Evolutionary conservation across 2,797 vertebrate species (phyloP).

Genomic region (Rhynchotus rufescens): DNA sequence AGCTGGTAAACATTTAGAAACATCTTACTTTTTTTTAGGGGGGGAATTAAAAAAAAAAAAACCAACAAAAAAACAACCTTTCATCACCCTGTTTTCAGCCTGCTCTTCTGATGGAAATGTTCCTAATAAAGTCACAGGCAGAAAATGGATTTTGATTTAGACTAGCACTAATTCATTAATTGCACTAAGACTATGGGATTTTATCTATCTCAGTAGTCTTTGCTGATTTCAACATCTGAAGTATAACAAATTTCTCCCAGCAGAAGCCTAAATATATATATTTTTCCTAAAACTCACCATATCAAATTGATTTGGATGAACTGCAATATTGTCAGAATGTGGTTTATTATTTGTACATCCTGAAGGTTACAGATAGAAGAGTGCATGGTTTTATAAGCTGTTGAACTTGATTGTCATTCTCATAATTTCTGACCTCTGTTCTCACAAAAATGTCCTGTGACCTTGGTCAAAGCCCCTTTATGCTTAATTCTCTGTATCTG

Average conservation of each 20-base stretch:
- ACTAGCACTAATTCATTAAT: not conserved
- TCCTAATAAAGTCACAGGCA: not conserved
- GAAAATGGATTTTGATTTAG: not conserved
- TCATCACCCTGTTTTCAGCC: not conserved
- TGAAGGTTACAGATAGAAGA: not conserved
- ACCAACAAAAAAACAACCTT: not conserved
- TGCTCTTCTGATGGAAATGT: not conserved
- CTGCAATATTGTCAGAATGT: not conserved
- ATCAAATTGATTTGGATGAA: not conserved
- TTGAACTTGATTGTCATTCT: not conserved
- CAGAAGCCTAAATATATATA: not conserved
- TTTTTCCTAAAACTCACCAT: not conserved
- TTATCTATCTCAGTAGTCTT: not conserved
- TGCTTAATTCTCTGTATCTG: not conserved
- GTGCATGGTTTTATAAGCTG: rapidly evolving
- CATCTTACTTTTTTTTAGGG: not conserved
- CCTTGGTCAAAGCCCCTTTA: not conserved
- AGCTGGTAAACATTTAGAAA: not conserved
- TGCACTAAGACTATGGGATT: not conserved
- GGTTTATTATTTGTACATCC: not conserved
- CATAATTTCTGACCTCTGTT: not conserved
- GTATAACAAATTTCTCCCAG: not conserved
- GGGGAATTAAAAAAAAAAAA: not conserved
- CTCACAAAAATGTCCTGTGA: not conserved
- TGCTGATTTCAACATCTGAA: not conserved